Conservation (phyloP, 2,113 vertebrate species). For the Brachirus orientalis region DNA sequence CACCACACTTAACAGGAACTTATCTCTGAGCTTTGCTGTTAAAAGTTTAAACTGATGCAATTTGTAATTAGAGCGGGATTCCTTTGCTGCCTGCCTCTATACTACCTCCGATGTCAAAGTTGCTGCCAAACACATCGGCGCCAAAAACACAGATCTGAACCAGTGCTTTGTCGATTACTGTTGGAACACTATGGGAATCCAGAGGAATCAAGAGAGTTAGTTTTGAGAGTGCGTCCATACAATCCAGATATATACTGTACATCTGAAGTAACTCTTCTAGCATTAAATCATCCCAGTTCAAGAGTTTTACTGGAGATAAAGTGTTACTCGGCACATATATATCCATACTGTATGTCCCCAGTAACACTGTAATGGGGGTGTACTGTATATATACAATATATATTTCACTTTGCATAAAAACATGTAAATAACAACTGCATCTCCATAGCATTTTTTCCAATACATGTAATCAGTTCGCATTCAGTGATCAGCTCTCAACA, state of each 20-base stretch:
- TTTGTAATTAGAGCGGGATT: constrained; percentile 29
- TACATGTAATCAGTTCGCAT: too few relatives aligned
- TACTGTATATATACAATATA: too few relatives aligned
- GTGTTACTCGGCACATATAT: too few relatives aligned
- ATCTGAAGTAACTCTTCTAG: neutral
- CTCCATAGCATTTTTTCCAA: neutral
- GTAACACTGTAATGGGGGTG: too few relatives aligned
- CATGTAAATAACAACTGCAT: neutral
- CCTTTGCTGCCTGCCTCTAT: constrained; percentile 4
- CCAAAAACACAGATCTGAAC: neutral
- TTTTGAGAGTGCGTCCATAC: too few relatives aligned
- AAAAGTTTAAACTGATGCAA: neutral
- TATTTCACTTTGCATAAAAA: neutral
- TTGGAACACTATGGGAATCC: neutral
- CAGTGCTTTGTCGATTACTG: neutral
- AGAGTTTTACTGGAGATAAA: too few relatives aligned
- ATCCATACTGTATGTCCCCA: too few relatives aligned
- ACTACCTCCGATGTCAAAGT: constrained; percentile 9
- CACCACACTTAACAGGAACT: neutral
- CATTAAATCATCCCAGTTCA: too few relatives aligned
- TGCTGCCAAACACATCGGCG: constrained; percentile 5
- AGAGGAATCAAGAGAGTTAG: neutral
- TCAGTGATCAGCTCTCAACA: too few relatives aligned
- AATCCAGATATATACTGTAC: too few relatives aligned
- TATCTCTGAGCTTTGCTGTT: neutral